A percentile compares a stretch with the other conserved stretches of the same genome.
These are phyloP conservation scores for Tyria jacobaeae DNA, from an alignment of 2,888 invertebrate genomes.

Conservation along the genomic window DNA sequence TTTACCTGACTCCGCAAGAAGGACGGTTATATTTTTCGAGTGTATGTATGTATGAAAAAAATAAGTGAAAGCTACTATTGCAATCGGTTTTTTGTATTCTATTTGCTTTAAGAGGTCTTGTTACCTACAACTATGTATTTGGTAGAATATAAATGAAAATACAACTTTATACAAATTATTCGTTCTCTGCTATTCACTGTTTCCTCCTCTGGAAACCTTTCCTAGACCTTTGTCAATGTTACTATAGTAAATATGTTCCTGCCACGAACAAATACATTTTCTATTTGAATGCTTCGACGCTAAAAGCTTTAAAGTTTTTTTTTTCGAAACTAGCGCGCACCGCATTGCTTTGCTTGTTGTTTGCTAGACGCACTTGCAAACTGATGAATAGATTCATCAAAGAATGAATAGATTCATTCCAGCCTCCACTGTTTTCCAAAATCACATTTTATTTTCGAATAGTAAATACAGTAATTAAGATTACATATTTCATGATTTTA, in stretches of 20 bases:
- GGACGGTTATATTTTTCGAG: too few relatives aligned
- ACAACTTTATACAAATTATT: too few relatives aligned
- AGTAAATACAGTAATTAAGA: neutral
- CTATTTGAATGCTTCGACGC: slow-evolving; percentile 52
- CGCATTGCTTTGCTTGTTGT: slow-evolving; percentile 72
- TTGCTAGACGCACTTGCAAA: slow-evolving; percentile 36
- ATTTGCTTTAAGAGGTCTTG: too few relatives aligned
- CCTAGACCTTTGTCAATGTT: slow-evolving; percentile 17
- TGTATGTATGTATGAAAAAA: too few relatives aligned
- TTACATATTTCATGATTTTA: neutral
- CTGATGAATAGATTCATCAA: slow-evolving; percentile 23
- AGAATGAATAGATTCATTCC: slow-evolving; percentile 20
- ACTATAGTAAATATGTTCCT: slow-evolving; percentile 60
- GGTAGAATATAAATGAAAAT: too few relatives aligned
- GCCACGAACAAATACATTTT: slow-evolving; percentile 53
- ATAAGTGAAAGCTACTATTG: too few relatives aligned
- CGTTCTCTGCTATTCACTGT: neutral
- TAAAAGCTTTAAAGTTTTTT: slow-evolving; percentile 59
- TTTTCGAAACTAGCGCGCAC: slow-evolving; percentile 58
- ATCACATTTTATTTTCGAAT: slow-evolving; percentile 15
- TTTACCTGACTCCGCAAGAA: too few relatives aligned
- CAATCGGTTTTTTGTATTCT: too few relatives aligned
- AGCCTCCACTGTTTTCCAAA: slow-evolving; percentile 29
- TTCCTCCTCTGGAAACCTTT: neutral
- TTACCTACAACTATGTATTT: too few relatives aligned